Base-by-base conservation (phyloP, 2,888 invertebrate species). In the Troides oblongomaculatus region DNA sequence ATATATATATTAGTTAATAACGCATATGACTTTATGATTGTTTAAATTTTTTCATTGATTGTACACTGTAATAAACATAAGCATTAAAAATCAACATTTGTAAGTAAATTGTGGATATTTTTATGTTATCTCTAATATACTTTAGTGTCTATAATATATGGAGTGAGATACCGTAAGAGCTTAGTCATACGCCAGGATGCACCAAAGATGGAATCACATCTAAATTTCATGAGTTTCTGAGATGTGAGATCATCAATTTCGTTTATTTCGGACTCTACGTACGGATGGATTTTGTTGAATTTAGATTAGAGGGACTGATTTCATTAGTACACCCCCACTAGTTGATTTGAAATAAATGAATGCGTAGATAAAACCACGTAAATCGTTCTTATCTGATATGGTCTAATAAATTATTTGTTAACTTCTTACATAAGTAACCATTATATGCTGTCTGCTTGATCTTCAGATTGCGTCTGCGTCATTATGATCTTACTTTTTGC, bases 321-420 rank as follows among this genome's bases (percentile, higher is more conserved):
- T 65, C 62, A 58, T 69, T 69, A 58, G n/a, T 43, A n/a, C 30
- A 64, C 21, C n/a, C 53, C 53, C 53, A 5, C 50, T 30, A 23
- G 43, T 25, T 14, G 64, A 61, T 64, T 17, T 53, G 56, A 64
- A 23, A 69, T 69, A 57, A 65, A 62, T 62, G 25, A 21, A 65
- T 50, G 25, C 59, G 62, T 30, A 58, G 71, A 66, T 65, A 68
- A 68, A 60, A 72, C 73, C 75, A 77, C 76, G 74, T 75, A 76
- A 78, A 78, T 78, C 75, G 76, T 76, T 73, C 77, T 78, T 78
- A 80, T 79, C 74, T 72, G 77, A 74, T 78, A 76, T 78, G 80
- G 79, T 81, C 75, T 76, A 74, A 79, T 79, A 80, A 81, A 78
- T 79, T 76, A 76, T 76, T 25, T 57, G 36, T 69, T 56, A 59